Base-by-base conservation (phyloP, 2,888 invertebrate genomes). In the Dynastes hyllus region DNA sequence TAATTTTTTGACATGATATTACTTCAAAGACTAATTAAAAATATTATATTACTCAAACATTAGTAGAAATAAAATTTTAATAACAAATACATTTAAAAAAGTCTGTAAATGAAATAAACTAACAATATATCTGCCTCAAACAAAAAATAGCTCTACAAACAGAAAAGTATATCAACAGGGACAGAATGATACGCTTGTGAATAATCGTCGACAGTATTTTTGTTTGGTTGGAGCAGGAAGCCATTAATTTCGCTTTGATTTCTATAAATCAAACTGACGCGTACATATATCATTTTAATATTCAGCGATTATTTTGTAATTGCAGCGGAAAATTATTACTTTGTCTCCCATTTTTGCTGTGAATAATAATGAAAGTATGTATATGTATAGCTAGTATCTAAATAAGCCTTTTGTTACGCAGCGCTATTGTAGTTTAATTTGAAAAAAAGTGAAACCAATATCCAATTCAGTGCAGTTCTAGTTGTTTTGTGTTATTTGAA, bases 201-300 rank as follows among this genome's bases (percentile, higher is more conserved):
- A 75, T 75, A 45, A 75, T 75, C 50, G 50, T 27, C 61, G 61
- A 40, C 73, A 16, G 61, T 75, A 45, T 61, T 75, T 75, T 75
- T 50, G 58, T 61, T 61, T 75, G 61, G 73, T 69, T 27, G 29
- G 55, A 75, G 27, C 61, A 61, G 73, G 61, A 61, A 61, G 58
- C 73, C 61, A 75, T 75, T 75, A 75, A 75, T 75, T 75, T 61
- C 61, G 61, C 73, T 75, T 61, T 61, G 73, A 75, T 75, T 75
- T 75, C 45, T 61, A 75, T 75, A 75, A 75, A 75, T 75, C 73
- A 75, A 63, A 61, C 73, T 61, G 73, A 61, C 73, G 45, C 61
- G 55, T 61, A 50, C 61, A 75, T 75, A 75, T 75, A 61, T 75
- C 73, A 75, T 75, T 61, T 75, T 75, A 75, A 75, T 75, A 75